Base-by-base conservation (phyloP, 2,888 invertebrate genomes). In the Zygothrica quintamaculata region DNA sequence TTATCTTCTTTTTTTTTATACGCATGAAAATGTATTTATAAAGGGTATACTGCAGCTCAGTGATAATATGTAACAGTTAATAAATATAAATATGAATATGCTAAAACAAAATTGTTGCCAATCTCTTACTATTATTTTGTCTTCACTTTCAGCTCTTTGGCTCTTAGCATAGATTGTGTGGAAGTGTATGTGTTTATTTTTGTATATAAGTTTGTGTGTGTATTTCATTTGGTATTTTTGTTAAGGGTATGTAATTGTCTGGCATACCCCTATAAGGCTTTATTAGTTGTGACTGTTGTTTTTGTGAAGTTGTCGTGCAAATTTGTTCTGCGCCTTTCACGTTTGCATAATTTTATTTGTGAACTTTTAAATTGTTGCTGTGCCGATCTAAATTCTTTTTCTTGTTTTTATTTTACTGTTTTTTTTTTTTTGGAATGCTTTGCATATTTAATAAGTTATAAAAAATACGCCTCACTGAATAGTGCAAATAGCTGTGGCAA, bases 321-420 rank as follows among this genome's bases (percentile, higher is more conserved):
- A 74, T 66, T 72, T 77, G 57, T 58, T 65, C 40, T 64, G 53
- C 55, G 43, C 57, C 56, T 67, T 68, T 62, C 43, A 22, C 46
- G 51, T 81, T 72, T 77, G 77, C 80, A 82, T 85, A 82, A 85
- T 82, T 79, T 73, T 67, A 77, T 82, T 82, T 84, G 79, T 82
- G 75, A 72, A 77, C 66, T 75, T 75, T 64, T 22, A 70, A 74
- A 79, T 82, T 71, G 69, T 73, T 60, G 34, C 29, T 34, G 43
- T 25, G 62, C 33, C 64, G 44, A 40, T 42, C 26, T 13, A 33
- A 6, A 25, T 48, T 16, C 50, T 37, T 8, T 33, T 33, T 34
- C 39, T 13, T 16, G 5, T n/a, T 8, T 16, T 12, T 4, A 6
- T 34, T 3, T 12, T 50, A n/a, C n/a, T n/a, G n/a, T n/a, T n/a